A percentile compares a stretch with the other conserved stretches of the same genome.
Evolutionary conservation across 2,113 vertebrate genomes (phyloP).

Genomic region (Bufo bufo): DNA sequence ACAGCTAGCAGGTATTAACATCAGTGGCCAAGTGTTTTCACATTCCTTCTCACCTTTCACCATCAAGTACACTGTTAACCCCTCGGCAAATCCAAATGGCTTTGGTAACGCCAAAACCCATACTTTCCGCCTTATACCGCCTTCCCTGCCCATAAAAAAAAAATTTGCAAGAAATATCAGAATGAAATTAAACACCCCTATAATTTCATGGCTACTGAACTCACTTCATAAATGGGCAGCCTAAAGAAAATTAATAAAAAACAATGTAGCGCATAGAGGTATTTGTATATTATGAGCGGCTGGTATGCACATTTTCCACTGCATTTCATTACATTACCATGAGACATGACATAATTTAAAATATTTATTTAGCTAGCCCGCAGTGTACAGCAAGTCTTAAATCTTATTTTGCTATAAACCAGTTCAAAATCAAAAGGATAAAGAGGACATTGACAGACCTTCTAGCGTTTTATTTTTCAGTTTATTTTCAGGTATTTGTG

Average conservation of each 20-base stretch:
- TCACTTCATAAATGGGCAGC: not conserved
- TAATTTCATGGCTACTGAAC: slow-evolving; percentile 10
- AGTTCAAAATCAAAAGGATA: slow-evolving; percentile 45
- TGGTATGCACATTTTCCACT: slow-evolving; percentile 44
- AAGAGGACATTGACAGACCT: slow-evolving; percentile 42
- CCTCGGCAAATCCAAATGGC: slow-evolving; percentile 13
- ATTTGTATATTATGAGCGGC: slow-evolving; percentile 48
- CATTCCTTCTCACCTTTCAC: slow-evolving; percentile 78
- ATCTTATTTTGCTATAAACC: slow-evolving; percentile 55
- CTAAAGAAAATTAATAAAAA: slow-evolving; percentile 12
- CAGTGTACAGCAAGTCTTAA: slow-evolving; percentile 23
- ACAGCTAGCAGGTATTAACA: slow-evolving; percentile 72
- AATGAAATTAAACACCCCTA: not conserved
- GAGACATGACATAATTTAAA: slow-evolving; percentile 57
- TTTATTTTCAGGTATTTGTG: slow-evolving; percentile 31
- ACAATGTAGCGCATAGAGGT: not conserved
- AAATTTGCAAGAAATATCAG: not conserved
- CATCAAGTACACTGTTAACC: slow-evolving; percentile 73
- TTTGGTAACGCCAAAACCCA: not conserved
- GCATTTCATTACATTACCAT: slow-evolving; percentile 49
- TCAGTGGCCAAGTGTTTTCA: slow-evolving; percentile 68
- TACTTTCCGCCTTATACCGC: not conserved
- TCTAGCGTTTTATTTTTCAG: slow-evolving; percentile 20
- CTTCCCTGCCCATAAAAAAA: not conserved
- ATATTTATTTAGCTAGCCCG: slow-evolving; percentile 58